These are phyloP conservation scores for Drosophila percnosoma DNA, from an alignment of 2,888 invertebrate genomes.

Conservation along the genomic window DNA sequence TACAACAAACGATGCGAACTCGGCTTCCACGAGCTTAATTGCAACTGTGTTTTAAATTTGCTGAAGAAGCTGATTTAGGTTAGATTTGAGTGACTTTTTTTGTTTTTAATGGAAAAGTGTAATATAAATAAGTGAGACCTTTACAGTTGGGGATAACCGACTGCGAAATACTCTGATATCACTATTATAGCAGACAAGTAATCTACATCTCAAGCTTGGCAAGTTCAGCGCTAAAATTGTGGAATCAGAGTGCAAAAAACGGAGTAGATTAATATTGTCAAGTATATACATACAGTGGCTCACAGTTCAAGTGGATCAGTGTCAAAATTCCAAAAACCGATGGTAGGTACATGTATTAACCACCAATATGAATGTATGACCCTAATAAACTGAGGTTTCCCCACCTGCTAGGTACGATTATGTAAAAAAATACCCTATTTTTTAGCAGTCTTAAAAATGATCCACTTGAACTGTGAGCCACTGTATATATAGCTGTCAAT, in stretches of 20 bases:
- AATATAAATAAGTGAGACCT: too few species aligned
- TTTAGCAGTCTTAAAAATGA: too few species aligned
- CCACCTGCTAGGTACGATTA: too few species aligned
- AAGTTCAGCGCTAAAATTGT: neutral
- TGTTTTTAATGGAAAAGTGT: neutral
- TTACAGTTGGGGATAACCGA: neutral
- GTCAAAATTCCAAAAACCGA: too few species aligned
- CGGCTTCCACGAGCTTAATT: constrained; percentile 42
- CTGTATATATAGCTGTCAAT: neutral
- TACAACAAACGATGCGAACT: constrained; percentile 19
- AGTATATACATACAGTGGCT: neutral
- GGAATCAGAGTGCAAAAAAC: too few species aligned
- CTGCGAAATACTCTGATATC: neutral
- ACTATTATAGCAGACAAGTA: neutral
- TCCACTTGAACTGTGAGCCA: too few species aligned
- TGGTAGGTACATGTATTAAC: too few species aligned
- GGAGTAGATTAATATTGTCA: neutral
- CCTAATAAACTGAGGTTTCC: too few species aligned
- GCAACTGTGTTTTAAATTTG: constrained; percentile 29
- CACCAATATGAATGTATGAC: too few species aligned
- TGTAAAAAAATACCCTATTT: too few species aligned
- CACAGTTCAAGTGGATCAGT: too few species aligned
- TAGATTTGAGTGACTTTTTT: neutral
- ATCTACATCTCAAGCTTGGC: neutral
- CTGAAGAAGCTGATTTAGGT: constrained; percentile 5